A percentile compares a stretch with the other conserved stretches of the same genome.
These are phyloP conservation scores for Pseudotriccus pelzelni DNA, from an alignment of 2,797 vertebrate species.

Conservation along the genomic window DNA sequence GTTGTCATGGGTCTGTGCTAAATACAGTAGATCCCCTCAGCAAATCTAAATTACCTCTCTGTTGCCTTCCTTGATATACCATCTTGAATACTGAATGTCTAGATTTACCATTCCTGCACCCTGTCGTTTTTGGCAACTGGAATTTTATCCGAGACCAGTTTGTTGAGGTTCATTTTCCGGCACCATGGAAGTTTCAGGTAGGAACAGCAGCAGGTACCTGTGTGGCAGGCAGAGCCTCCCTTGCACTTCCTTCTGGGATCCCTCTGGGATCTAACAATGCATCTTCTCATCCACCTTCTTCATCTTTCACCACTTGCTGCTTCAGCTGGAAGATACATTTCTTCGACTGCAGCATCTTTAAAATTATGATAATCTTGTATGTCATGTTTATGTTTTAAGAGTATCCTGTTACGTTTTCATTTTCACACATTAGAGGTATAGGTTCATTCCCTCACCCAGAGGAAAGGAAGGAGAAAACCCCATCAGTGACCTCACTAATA, in stretches of 20 bases:
- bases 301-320: neutral
- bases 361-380: neutral
- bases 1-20: neutral
- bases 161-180: neutral
- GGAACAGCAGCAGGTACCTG: neutral
- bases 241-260: neutral
- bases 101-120: neutral
- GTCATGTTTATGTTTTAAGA: neutral
- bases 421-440: neutral
- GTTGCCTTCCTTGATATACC: neutral
- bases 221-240: neutral
- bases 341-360: neutral
- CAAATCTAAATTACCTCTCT: neutral
- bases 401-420: neutral
- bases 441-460: neutral
- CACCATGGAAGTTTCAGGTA: neutral
- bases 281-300: neutral
- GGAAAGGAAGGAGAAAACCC: neutral
- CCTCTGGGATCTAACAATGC: neutral
- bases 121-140: neutral
- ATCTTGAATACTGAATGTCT: neutral
- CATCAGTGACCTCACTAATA: neutral
- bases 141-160: neutral
- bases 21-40: neutral
- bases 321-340: neutral